Base-by-base conservation (phyloP, 2,797 vertebrate species). In the Scleropages formosus region DNA sequence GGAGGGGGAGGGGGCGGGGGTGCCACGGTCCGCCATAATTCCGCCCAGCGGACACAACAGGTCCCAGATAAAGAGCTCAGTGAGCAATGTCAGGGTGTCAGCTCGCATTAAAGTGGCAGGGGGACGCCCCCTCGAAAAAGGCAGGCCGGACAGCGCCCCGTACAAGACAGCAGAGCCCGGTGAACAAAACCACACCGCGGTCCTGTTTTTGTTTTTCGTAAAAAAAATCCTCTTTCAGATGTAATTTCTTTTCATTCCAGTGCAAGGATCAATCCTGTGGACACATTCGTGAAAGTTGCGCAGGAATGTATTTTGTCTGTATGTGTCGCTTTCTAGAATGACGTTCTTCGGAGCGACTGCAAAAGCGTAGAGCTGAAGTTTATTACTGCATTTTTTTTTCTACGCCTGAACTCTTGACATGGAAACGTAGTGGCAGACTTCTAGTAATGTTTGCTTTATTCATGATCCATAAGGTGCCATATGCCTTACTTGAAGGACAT, bases 51-150 rank as follows among this genome's bases (percentile, higher is more conserved):
- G 83, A 85, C 83, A 84, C 80, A 84, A 84, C 82, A 86, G 81
- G 85, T 78, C 56, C 20, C 86, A 87, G 91, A 93, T 90, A 88
- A 91, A 92, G 90, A 91, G 88, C 90, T 89, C 85, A 92, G 87
- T 80, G 89, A 86, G 89, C 78, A 82, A 89, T 90, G 87, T 87
- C 85, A 80, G 85, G 84, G 83, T 88, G 91, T 92, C 88, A 90
- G 87, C 84, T 87, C 86, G 87, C 85, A 90, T 89, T 92, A 91
- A 90, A 87, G 63, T 85, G 85, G 86, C 31, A 6, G 89, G 91
- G 68, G 61, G 60, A 56, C 78, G 20, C 63, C 82, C 85, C 81
- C 81, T 78, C 81, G 78, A 82, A 86, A 86, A 85, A 72, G 85
- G 87, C 89, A 87, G 81, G 87, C 86, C 83, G 85, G 83, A 85